These are phyloP conservation scores for Sturnus vulgaris DNA, from an alignment of 2,113 vertebrate species.

Conservation along the genomic window DNA sequence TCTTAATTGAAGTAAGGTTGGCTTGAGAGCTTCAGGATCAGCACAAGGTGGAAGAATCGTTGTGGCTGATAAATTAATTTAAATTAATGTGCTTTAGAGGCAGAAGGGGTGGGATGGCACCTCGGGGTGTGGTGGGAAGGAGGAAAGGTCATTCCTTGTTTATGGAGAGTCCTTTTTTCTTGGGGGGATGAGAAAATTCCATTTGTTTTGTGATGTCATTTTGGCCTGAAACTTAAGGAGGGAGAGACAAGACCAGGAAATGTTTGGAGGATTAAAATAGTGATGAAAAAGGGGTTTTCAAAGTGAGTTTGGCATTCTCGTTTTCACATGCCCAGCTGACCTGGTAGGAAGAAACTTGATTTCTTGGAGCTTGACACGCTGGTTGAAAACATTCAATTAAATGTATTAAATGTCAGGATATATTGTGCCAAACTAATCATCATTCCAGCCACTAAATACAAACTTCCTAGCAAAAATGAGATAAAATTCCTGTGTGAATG, in stretches of 20 bases:
- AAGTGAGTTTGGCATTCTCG: background rate
- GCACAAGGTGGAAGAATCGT: fast-evolving
- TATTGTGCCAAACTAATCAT: background rate
- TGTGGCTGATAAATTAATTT: background rate
- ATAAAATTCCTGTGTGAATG: background rate
- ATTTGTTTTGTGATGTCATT: background rate
- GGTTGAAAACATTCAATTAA: background rate
- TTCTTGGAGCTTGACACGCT: background rate
- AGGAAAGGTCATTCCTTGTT: background rate
- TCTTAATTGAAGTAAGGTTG: background rate
- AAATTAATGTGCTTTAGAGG: background rate
- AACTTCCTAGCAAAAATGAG: background rate
- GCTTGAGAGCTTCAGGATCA: background rate
- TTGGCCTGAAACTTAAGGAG: background rate
- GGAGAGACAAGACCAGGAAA: background rate
- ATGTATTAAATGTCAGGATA: background rate
- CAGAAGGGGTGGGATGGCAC: background rate
- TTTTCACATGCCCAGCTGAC: background rate
- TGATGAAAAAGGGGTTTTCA: background rate
- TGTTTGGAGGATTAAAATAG: background rate
- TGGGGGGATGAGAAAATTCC: background rate
- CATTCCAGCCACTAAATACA: background rate
- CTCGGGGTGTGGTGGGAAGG: background rate
- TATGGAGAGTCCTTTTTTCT: background rate
- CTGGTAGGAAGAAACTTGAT: background rate